phyloP scores from a whole-genome alignment of 92 coral and sea anemone genomes.

The Montipora capitata region DNA sequence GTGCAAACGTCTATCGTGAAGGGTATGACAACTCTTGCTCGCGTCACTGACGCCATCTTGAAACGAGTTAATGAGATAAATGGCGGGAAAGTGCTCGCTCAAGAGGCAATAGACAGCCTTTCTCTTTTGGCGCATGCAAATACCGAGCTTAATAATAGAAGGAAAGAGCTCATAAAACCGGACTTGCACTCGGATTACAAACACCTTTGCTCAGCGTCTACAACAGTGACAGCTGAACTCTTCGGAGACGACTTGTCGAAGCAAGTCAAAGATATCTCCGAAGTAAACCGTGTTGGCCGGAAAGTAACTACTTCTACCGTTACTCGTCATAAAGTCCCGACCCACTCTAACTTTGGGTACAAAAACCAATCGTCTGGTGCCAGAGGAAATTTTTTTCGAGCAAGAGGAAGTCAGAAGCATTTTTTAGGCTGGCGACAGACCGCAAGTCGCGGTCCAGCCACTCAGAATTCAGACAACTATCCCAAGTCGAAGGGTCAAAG shows the following conservation, averaged over 20 bases:
- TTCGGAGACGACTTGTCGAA: constrained; percentile 37
- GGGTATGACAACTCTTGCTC: constrained; percentile 47
- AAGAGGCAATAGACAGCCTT: constrained; percentile 19
- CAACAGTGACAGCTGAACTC: constrained; percentile 12
- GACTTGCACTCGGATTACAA: constrained; percentile 35
- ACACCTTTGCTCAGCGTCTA: neutral
- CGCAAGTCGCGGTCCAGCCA: constrained; percentile 17
- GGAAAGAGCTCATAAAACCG: constrained; percentile 32
- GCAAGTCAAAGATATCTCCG: constrained; percentile 30
- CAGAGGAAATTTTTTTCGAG: too few relatives aligned
- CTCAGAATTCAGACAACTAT: constrained; percentile 4
- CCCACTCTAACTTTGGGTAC: constrained; percentile 1
- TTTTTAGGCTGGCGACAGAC: constrained; percentile 35
- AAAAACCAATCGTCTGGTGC: constrained; percentile 8
- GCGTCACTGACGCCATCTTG: constrained; percentile 50
- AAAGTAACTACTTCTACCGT: neutral
- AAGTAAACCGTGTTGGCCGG: constrained; percentile 28
- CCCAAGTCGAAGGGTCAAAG: constrained; percentile 28
- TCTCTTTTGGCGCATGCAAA: too few relatives aligned
- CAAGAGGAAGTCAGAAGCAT: constrained; percentile 19
- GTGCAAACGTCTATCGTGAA: constrained; percentile 45
- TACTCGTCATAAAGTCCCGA: neutral
- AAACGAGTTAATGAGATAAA: constrained; percentile 31
- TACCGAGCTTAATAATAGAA: constrained; percentile 3
- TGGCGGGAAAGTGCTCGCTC: constrained; percentile 49